Evolutionary conservation across 2,888 invertebrate species (phyloP).

Genomic region (Hyposoter didymator): DNA sequence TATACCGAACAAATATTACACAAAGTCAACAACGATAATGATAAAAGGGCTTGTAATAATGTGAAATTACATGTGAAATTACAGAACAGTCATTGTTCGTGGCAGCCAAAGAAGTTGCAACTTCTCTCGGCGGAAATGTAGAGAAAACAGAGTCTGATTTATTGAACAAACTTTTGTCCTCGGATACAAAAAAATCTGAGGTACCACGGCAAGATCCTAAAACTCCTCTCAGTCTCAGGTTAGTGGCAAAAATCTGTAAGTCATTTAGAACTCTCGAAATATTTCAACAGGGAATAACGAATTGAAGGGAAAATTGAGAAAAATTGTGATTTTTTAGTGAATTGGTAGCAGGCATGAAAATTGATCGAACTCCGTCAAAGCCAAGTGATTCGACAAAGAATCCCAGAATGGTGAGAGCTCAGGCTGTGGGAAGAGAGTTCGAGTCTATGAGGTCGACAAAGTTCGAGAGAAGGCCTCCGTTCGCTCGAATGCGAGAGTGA

Average conservation of each 20-base stretch:
- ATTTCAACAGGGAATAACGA: not conserved
- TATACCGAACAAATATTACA: not conserved
- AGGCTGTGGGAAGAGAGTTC: slow-evolving; percentile 40
- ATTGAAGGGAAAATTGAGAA: not conserved
- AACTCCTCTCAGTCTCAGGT: slow-evolving; percentile 16
- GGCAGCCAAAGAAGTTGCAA: slow-evolving; percentile 91
- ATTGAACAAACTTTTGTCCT: slow-evolving; percentile 88
- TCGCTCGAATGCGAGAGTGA: slow-evolving; percentile 18
- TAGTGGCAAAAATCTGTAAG: not conserved
- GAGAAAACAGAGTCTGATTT: slow-evolving; percentile 91
- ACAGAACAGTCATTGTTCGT: slow-evolving; percentile 84
- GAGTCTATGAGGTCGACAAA: not conserved
- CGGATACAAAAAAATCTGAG: slow-evolving; percentile 19
- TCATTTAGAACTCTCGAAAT: not conserved
- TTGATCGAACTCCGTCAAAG: slow-evolving; percentile 86
- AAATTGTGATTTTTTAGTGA: slow-evolving; percentile 85
- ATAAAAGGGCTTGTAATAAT: not conserved
- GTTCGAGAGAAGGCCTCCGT: not conserved
- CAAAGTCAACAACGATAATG: not conserved
- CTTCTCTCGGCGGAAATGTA: slow-evolving; percentile 88
- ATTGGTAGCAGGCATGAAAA: slow-evolving; percentile 91
- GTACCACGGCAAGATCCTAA: slow-evolving; percentile 2
- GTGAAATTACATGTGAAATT: slow-evolving; percentile 34
- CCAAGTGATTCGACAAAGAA: not conserved
- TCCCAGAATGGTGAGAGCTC: slow-evolving; percentile 17